Evolutionary conservation across 1,140 invertebrate species (phyloP), one percentile per base, ranked within the genome.

Genomic region (Drosophila varians): DNA sequence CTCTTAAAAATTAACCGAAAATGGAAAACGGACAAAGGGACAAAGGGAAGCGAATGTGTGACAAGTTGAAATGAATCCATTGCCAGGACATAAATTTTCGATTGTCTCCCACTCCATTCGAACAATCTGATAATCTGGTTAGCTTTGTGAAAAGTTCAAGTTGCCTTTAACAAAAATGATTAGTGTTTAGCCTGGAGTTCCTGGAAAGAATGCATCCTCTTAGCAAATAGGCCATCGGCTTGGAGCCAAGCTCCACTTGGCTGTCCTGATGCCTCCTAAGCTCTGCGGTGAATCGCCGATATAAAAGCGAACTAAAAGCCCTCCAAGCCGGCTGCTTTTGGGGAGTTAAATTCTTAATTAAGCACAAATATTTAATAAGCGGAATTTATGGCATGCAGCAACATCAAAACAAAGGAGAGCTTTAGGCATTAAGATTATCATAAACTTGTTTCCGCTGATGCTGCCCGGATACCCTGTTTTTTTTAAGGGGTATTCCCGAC

Each of bases 381-480:
- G 61, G 54, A 72, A 66, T 74, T 79, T 79, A 75, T 42, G 62
- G 40, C 34, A 26, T 65, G 56, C 64, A 72, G 58, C 48, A 26
- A 26, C 42, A 58, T 38, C 54, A 56, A 72, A 78, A 74, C 71
- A 79, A 79, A 79, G 57, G 42, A 70, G 68, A 75, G 57, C 62
- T 82, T 74, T 57, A 72, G 54, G 60, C 62, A 79, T 76, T 75
- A 69, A 79, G 75, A 79, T 86, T 86, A 79, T 76, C 79, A 84
- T 79, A 84, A 51, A 84, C 65, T 74, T 71, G 74, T 61, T 83
- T 74, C 54, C 55, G 52, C 54, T 46, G 52, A 43, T 55, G 19
- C 16, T 45, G 62, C 62, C 52, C 21, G 5, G 43, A 6, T 43
- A 36, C 36, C 6, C 47, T 52, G 16, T 9, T n/a, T 1, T 26